Conservation (phyloP, 2,888 invertebrate species). For the Automeris io region DNA sequence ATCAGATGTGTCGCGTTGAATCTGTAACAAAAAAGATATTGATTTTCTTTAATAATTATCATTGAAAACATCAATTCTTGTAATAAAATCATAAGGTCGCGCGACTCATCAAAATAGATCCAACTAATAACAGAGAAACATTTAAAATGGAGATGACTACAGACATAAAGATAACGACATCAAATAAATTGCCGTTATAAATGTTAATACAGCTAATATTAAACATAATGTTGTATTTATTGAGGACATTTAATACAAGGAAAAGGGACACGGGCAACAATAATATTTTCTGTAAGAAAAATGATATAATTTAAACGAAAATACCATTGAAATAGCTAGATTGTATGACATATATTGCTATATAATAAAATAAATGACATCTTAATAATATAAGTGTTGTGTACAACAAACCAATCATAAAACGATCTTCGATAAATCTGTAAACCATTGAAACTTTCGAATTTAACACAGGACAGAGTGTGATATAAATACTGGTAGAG, state of each 20-base stretch:
- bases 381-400: too few species aligned
- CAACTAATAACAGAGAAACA: constrained; percentile 4
- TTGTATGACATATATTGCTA: too few species aligned
- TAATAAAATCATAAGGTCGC: constrained; percentile 3
- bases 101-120: constrained; percentile 2
- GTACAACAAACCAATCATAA: too few species aligned
- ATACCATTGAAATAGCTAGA: too few species aligned
- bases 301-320: too few species aligned
- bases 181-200: constrained; percentile 3
- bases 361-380: too few species aligned
- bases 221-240: constrained; percentile 5
- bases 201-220: constrained; percentile 1
- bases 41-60: constrained; percentile 5
- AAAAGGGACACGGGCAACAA: neutral
- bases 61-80: neutral
- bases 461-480: too few species aligned
- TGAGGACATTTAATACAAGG: constrained; percentile 2
- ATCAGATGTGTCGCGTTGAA: constrained; percentile 42
- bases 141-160: neutral
- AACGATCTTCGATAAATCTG: too few species aligned
- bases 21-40: constrained; percentile 59
- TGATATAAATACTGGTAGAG: too few species aligned
- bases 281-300: too few species aligned
- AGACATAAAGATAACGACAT: neutral
- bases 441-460: too few species aligned